These are phyloP conservation scores for Glossosoma conforme DNA, from an alignment of 1,140 invertebrate genomes.

Conservation along the genomic window DNA sequence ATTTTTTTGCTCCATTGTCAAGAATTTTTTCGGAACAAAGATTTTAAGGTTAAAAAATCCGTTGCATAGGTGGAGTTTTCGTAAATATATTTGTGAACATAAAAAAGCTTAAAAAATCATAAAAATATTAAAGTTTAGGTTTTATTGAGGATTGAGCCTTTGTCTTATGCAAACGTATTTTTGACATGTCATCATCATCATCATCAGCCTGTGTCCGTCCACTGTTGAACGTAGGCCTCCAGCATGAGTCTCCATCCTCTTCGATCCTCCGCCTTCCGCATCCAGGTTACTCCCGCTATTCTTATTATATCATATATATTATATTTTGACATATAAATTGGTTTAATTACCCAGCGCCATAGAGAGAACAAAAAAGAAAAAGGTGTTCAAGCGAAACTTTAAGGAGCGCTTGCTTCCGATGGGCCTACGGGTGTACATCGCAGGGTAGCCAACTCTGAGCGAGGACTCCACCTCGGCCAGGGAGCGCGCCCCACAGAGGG, in stretches of 20 bases:
- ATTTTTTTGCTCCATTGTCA: too few species aligned
- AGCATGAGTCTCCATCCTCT: not conserved
- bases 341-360: conserved; percentile 13
- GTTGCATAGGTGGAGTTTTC: too few species aligned
- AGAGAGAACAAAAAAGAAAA: conserved; percentile 16
- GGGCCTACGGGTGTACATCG: not conserved
- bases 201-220: not conserved
- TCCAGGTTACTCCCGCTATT: too few species aligned
- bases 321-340: not conserved
- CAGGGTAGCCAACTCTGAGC: not conserved
- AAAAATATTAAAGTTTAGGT: too few species aligned
- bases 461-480: conserved; percentile 6
- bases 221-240: not conserved
- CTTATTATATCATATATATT: not conserved
- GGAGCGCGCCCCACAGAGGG: conserved; percentile 11
- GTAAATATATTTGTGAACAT: too few species aligned
- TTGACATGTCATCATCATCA: too few species aligned
- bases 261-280: too few species aligned
- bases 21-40: too few species aligned
- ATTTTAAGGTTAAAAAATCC: too few species aligned
- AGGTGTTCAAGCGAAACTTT: conserved; percentile 5
- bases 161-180: too few species aligned
- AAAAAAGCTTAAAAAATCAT: too few species aligned
- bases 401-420: not conserved
- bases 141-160: too few species aligned